A percentile compares a stretch with the other conserved stretches of the same genome.
Conservation (phyloP, 2,888 invertebrate genomes). For the Crioceris asparagi region DNA sequence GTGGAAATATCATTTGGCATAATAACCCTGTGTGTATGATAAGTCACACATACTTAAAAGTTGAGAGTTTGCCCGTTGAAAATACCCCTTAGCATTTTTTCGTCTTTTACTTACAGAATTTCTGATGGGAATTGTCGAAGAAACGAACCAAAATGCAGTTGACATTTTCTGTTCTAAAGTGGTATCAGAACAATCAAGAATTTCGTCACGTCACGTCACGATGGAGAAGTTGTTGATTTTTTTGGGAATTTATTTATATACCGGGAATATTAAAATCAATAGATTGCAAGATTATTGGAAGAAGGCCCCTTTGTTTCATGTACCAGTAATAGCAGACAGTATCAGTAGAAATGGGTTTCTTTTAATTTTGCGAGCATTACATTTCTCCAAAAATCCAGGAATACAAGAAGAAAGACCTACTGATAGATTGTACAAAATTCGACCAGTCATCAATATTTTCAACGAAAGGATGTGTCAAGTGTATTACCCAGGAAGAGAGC, state of each 20-base stretch:
- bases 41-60: no score
- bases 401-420: conserved; percentile 1
- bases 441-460: conserved; percentile 29
- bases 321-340: neutral
- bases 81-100: no score
- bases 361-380: conserved; percentile 2
- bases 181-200: conserved; percentile 3
- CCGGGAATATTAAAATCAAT: neutral
- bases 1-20: no score
- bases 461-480: conserved; percentile 12
- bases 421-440: conserved; percentile 23
- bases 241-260: conserved; percentile 1
- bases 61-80: no score
- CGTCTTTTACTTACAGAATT: no score
- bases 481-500: conserved; percentile 18
- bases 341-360: conserved; percentile 2
- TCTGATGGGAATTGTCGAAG: no score
- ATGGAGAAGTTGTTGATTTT: conserved; percentile 1
- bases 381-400: conserved; percentile 2
- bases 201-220: neutral
- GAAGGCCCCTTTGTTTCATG: neutral
- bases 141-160: no score
- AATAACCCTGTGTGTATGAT: no score
- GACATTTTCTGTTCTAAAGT: no score
- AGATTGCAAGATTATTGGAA: conserved; percentile 5